A percentile compares a stretch with the other conserved stretches of the same genome.
phyloP scores from a whole-genome alignment of 2,797 vertebrate genomes.

The Masticophis lateralis region DNA sequence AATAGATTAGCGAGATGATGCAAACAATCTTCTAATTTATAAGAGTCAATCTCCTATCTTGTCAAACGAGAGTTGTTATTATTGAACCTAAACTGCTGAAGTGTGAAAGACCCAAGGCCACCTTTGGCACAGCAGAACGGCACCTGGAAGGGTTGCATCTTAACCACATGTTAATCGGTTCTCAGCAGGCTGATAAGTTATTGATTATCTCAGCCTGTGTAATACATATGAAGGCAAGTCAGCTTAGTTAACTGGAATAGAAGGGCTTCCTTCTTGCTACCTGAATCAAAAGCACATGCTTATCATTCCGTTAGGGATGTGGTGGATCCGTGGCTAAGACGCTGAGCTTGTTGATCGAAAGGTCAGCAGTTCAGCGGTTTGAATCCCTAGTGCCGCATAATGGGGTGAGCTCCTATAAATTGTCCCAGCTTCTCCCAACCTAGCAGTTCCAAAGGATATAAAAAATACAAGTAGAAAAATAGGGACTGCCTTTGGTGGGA shows the following conservation, averaged over 20 bases:
- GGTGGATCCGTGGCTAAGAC: no score
- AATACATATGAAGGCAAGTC: constrained; percentile 43
- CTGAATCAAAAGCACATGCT: constrained; percentile 40
- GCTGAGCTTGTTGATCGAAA: no score
- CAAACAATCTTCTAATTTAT: constrained; percentile 37
- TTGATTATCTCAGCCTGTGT: constrained; percentile 55
- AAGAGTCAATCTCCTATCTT: constrained; percentile 33
- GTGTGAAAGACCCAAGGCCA: constrained; percentile 29
- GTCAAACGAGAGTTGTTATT: constrained; percentile 46
- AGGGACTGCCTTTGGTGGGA: no score
- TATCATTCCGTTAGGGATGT: constrained; percentile 21
- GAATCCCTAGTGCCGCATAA: no score
- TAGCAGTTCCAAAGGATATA: no score
- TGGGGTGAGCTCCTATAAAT: no score
- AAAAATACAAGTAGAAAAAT: no score
- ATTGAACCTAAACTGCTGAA: constrained; percentile 23
- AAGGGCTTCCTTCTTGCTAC: constrained; percentile 43
- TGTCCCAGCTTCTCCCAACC: no score
- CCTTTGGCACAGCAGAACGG: constrained; percentile 25
- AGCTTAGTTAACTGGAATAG: constrained; percentile 38
- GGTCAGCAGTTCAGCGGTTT: no score
- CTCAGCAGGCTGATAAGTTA: constrained; percentile 48
- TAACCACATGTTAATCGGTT: constrained; percentile 54
- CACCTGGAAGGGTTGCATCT: constrained; percentile 32
- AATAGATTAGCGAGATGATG: constrained; percentile 53